These are phyloP conservation scores for Cryptoprocta ferox DNA, from an alignment of 2,797 vertebrate species.

Conservation along the genomic window DNA sequence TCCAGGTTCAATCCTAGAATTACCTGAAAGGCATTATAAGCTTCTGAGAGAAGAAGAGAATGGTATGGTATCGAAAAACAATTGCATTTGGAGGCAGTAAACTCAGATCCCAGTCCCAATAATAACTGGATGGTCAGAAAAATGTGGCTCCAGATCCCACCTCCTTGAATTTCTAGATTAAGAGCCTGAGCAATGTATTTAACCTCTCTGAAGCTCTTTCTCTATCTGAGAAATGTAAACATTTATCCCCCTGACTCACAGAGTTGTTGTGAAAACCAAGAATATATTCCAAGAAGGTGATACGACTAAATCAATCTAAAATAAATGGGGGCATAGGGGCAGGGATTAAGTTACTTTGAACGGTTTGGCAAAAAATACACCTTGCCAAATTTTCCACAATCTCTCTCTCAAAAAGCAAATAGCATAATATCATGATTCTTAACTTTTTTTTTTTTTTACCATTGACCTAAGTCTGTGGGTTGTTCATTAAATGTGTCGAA, in stretches of 20 bases:
- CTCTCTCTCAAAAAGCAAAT: constrained; percentile 41
- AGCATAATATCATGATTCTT: not conserved
- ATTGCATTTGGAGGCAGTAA: not conserved
- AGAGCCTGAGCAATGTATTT: not conserved
- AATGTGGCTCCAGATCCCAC: not conserved
- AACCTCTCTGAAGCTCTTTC: not conserved
- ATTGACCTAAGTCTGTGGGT: not conserved
- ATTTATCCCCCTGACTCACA: not conserved
- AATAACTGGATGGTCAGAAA: not conserved
- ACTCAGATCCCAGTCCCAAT: not conserved
- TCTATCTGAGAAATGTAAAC: constrained; percentile 11
- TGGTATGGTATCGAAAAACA: not conserved
- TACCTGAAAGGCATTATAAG: not conserved
- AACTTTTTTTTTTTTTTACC: not conserved
- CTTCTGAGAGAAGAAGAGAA: not conserved
- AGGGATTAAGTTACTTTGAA: not conserved
- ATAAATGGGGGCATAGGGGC: not conserved
- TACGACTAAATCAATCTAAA: not conserved
- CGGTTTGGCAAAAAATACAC: not conserved
- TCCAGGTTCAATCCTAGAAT: not conserved
- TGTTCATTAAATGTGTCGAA: not conserved
- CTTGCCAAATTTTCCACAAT: not conserved
- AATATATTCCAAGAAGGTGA: not conserved
- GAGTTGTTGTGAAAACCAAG: not conserved
- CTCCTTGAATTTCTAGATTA: not conserved